phyloP scores from a whole-genome alignment of 2,113 vertebrate genomes.

The Cercopithecus mona region DNA sequence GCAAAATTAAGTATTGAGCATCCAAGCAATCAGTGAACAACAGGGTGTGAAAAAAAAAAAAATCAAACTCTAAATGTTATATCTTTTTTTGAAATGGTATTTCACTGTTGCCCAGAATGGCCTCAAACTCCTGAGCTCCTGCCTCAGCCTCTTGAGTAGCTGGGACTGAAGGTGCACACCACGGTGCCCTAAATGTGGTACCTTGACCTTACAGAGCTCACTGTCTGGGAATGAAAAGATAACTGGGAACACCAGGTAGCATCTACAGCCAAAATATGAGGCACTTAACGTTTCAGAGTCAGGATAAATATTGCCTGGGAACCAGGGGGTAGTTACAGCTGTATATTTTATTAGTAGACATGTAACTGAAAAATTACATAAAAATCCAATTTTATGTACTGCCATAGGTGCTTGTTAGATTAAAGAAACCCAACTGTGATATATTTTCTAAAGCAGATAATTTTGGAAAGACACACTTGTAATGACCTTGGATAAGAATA shows the following conservation, averaged over 20 bases:
- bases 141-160: background rate
- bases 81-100: background rate
- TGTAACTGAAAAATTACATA: background rate
- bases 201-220: background rate
- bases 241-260: background rate
- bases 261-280: background rate
- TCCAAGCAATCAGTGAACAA: background rate
- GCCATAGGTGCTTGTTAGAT: slow-evolving; percentile 3
- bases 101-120: background rate
- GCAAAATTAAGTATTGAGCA: background rate
- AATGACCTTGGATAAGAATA: background rate
- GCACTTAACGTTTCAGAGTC: background rate
- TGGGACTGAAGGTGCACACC: background rate
- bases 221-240: background rate
- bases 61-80: background rate
- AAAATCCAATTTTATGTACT: background rate
- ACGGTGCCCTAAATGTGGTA: background rate
- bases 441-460: slow-evolving; percentile 35
- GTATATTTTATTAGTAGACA: background rate
- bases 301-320: background rate
- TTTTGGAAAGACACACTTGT: background rate
- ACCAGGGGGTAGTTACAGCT: background rate
- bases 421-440: slow-evolving; percentile 27
- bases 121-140: background rate
- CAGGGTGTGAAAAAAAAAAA: background rate